phyloP scores from a whole-genome alignment of 2,113 vertebrate genomes.

The Megaleporinus macrocephalus region DNA sequence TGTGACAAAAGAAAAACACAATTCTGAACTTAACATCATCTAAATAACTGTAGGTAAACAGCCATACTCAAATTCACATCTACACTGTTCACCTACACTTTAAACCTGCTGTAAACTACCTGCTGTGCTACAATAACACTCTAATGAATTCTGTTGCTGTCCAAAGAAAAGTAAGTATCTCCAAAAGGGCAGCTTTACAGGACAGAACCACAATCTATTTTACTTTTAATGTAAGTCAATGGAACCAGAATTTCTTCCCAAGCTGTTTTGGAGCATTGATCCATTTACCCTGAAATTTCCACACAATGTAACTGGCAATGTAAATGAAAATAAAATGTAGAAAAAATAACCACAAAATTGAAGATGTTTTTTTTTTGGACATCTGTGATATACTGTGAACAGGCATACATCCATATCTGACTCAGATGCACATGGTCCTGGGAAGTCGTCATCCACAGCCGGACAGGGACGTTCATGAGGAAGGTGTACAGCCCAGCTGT shows the following conservation, averaged over 20 bases:
- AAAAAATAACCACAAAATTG: too few species aligned
- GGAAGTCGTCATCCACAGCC: slow-evolving; percentile 86
- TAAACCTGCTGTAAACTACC: neutral
- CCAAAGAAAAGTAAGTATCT: neutral
- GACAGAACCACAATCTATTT: too few species aligned
- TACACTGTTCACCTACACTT: neutral
- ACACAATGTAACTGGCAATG: too few species aligned
- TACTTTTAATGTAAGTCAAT: too few species aligned
- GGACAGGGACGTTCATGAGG: slow-evolving; percentile 83
- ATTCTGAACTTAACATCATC: neutral
- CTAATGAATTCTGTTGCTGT: neutral
- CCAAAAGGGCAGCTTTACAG: too few species aligned
- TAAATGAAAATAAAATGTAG: too few species aligned
- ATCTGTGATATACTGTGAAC: too few species aligned
- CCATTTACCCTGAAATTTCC: too few species aligned
- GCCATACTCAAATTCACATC: slow-evolving; percentile 5
- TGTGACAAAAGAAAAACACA: slow-evolving; percentile 63
- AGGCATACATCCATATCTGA: slow-evolving; percentile 87
- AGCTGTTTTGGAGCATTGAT: too few species aligned
- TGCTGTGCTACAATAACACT: neutral
- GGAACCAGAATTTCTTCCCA: too few species aligned
- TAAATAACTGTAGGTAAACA: slow-evolving; percentile 24
- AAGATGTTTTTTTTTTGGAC: too few species aligned
- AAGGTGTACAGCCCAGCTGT: slow-evolving; percentile 90
- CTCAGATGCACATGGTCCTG: slow-evolving; percentile 86